Conservation (phyloP, 2,888 invertebrate genomes). For the Pollenia amentaria region DNA sequence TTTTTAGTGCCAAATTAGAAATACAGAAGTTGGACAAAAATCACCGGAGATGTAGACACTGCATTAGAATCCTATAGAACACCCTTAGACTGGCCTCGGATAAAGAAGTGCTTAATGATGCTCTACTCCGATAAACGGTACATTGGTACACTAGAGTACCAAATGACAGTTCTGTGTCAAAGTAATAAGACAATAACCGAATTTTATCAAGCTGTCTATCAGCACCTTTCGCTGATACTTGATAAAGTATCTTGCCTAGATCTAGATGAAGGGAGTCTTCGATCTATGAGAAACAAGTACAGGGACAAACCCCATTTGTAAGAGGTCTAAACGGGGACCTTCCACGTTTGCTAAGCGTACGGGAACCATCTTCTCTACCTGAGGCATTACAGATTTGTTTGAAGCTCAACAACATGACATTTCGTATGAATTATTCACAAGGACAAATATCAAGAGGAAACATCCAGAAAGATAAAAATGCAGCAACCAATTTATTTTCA, state of each 20-base stretch:
- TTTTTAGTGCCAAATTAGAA: no score
- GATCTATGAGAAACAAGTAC: no score
- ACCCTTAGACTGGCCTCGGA: background rate
- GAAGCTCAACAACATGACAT: conserved; percentile 5
- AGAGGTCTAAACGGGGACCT: background rate
- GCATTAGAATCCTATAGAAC: background rate
- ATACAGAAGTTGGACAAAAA: background rate
- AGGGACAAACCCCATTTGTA: no score
- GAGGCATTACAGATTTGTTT: conserved; percentile 20
- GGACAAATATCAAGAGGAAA: no score
- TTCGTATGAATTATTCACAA: background rate
- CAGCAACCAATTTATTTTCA: no score
- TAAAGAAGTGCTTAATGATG: conserved; percentile 7
- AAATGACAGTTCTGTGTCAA: conserved; percentile 1
- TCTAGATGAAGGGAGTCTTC: no score
- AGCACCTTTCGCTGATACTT: no score
- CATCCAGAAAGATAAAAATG: no score
- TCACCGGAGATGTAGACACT: background rate
- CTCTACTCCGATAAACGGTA: background rate
- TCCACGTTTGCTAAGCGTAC: background rate
- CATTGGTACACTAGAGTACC: background rate
- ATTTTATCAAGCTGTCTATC: conserved; percentile 2
- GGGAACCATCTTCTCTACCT: conserved; percentile 9
- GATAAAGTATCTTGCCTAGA: no score
- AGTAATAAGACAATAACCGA: background rate